Base-by-base conservation (phyloP, 2,113 vertebrate genomes). In the Macaca nemestrina region DNA sequence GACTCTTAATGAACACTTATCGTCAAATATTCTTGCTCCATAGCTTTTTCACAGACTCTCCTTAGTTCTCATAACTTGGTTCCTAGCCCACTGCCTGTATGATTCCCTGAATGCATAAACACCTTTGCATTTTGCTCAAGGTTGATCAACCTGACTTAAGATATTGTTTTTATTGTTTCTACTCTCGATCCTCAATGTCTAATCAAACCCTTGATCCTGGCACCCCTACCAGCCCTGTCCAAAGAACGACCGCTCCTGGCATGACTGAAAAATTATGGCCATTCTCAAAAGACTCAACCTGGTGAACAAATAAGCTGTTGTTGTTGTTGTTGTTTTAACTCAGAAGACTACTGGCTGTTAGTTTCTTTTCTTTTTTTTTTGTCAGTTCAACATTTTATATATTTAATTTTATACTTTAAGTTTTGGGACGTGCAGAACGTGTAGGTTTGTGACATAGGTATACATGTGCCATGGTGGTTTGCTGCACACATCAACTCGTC, bases 81-180 rank as follows among this genome's bases (percentile, higher is more conserved):
- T 83, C 32, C n/a, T 23, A 27, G 32, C 2, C 43, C 13, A 20
- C 22, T 67, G 4, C 17, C 3, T 0, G 0, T n/a, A 32, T 43
- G 13, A 16, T 48, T 0, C 20, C 48, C 27, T 32, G 23, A 11
- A 43, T 16, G n/a, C 55, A n/a, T 9, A 3, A 12, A 82, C 27
- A 38, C 18, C 1, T 68, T n/a, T 61, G 45, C 11, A 17, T 68
- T 3, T 68, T 79, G 35, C 55, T 79, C 48, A 76, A 30, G 10
- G n/a, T 48, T 79, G 84, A 23, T 8, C 8, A 40, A 9, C 2
- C 23, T 48, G 35, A 10, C 32, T 32, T 13, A 30, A 68, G 14
- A 23, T 1, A 0, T 2, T 80, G 2, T 2, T 64, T 38, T 18
- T 1, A 0, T 3, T 80, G 2, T 2, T 64, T 38, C 22, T 10